Base-by-base conservation (phyloP, 2,888 invertebrate species). In the Eupithecia subumbrata region DNA sequence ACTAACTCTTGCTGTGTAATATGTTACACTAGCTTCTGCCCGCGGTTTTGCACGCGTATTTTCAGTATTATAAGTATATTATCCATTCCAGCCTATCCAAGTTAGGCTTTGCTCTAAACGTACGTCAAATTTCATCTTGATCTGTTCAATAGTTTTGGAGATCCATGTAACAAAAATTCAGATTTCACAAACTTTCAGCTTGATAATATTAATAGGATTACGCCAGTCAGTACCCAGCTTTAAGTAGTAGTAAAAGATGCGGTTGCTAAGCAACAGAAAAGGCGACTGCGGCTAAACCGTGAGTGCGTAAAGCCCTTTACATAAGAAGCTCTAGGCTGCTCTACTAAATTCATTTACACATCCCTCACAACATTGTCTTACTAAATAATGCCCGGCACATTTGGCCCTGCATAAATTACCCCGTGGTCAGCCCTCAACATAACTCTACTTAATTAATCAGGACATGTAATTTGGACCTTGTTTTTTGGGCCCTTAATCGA, bases 381-480 rank as follows among this genome's bases (percentile, higher is more conserved):
- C 75, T 80, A 80, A 81, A 80, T 78, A 78, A 81, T 80, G 76
- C 79, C 43, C 56, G 72, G 72, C 78, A 80, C 81, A 80, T 78
- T 64, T 70, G 75, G 75, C 48, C 78, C 75, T 72, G 80, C 80
- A 81, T 81, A 79, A 80, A 81, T 81, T 81, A 80, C 73, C 22
- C 70, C 25, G 81, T 72, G 80, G 81, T 79, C 78, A 80, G 74
- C 25, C 77, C 78, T 74, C 71, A 76, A 78, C 78, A 76, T 80
- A 80, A 81, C 78, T 79, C 78, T 63, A 77, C 74, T 79, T 78
- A 81, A 81, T 81, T 80, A 81, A 81, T 80, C 80, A 80, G 80
- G 69, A 72, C 74, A 63, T 64, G 78, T 79, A 78, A 81, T 80
- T 78, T 78, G 77, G 76, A 43, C 63, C 43, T 76, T 78, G 78